A percentile compares a stretch with the other conserved stretches of the same genome.
phyloP scores from a whole-genome alignment of 2,888 invertebrate species.

The Torymus aiolomorphi region DNA sequence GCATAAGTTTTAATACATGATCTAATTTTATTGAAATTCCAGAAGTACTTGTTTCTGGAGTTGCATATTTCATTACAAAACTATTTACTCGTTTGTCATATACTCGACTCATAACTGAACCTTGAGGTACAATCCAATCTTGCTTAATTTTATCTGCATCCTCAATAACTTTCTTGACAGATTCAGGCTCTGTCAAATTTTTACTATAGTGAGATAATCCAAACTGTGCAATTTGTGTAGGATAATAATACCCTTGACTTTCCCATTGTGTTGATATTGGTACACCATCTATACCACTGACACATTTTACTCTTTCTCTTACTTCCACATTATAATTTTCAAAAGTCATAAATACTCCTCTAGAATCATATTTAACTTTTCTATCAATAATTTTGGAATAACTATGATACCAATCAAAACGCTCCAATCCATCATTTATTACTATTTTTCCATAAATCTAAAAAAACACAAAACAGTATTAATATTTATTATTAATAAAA shows the following conservation, averaged over 20 bases:
- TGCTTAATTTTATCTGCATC: conserved; percentile 84
- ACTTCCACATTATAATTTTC: conserved; percentile 99
- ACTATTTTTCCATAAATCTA: conserved; percentile 91
- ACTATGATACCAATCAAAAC: conserved; percentile 96
- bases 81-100: conserved; percentile 80
- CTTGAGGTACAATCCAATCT: conserved; percentile 86
- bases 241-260: conserved; percentile 95
- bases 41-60: conserved; percentile 82
- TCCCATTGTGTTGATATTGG: conserved; percentile 99
- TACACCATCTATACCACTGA: conserved; percentile 94
- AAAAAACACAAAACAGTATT: conserved; percentile 56
- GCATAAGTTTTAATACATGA: conserved; percentile 84
- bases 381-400: conserved; percentile 94
- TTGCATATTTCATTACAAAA: conserved; percentile 84
- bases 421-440: conserved; percentile 83
- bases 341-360: conserved; percentile 96
- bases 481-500: conserved; percentile 1
- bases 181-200: conserved; percentile 90
- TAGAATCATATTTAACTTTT: conserved; percentile 91
- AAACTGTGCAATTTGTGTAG: conserved; percentile 99
- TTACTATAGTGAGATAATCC: conserved; percentile 98
- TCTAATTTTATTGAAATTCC: conserved; percentile 84
- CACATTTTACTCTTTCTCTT: conserved; percentile 95
- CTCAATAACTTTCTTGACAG: conserved; percentile 84
- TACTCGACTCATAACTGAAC: conserved; percentile 81